Evolutionary conservation across 1,140 invertebrate genomes (phyloP).

Genomic region (Drosophila miranda): DNA sequence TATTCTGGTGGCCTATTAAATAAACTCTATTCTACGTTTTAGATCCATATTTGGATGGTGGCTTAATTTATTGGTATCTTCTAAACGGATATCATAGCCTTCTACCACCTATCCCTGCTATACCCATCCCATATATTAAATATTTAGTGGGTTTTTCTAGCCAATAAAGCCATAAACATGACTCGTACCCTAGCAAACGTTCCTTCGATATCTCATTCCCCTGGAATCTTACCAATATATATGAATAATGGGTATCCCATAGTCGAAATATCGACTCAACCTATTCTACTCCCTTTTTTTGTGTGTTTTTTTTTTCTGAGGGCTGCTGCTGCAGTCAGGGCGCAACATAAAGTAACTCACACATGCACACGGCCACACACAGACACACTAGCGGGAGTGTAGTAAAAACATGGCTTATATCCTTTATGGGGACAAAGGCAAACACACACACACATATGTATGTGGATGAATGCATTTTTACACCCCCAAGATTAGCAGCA

Average conservation of each 20-base stretch:
- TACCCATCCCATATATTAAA: too few species aligned
- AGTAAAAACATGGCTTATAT: constrained; percentile 58
- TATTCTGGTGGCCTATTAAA: too few species aligned
- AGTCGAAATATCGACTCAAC: neutral
- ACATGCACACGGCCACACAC: constrained; percentile 1
- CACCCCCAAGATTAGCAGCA: too few species aligned
- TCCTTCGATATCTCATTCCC: too few species aligned
- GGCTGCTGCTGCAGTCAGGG: constrained; percentile 33
- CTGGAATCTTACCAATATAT: neutral
- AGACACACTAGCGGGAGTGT: constrained; percentile 4
- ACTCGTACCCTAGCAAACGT: too few species aligned
- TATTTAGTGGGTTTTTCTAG: too few species aligned
- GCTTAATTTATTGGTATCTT: too few species aligned
- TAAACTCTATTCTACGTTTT: too few species aligned
- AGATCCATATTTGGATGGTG: too few species aligned
- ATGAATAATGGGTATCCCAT: neutral
- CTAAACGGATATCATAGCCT: too few species aligned
- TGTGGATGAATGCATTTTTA: neutral
- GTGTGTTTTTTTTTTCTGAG: constrained; percentile 3
- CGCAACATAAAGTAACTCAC: constrained; percentile 48
- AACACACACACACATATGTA: constrained; percentile 32
- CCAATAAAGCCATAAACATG: too few species aligned
- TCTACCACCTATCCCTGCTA: too few species aligned
- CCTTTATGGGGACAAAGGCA: constrained; percentile 52
- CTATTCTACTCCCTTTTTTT: constrained; percentile 26